Percentiles rank a stretch among this genome's conserved stretches.
phyloP scores from a whole-genome alignment of 1,140 invertebrate genomes.

The Drosophila kanapiae region DNA sequence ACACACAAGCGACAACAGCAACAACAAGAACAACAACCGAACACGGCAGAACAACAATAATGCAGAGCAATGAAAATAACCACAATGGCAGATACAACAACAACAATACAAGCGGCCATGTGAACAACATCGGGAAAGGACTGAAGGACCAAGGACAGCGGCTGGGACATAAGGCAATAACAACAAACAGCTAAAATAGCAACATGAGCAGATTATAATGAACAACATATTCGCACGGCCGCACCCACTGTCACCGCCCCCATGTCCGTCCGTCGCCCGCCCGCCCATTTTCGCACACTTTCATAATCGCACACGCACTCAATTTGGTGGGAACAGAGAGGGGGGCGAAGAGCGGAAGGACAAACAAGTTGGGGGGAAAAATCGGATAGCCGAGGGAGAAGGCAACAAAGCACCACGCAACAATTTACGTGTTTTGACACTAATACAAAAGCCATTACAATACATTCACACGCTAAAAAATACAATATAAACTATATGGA shows the following conservation, averaged over 20 bases:
- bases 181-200: conserved; percentile 82
- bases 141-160: conserved; percentile 19
- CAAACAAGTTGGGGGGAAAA: conserved; percentile 9
- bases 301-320: conserved; percentile 56
- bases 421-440: conserved; percentile 83
- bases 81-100: conserved; percentile 63
- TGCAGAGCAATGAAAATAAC: conserved; percentile 78
- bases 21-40: conserved; percentile 34
- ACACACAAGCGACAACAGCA: conserved; percentile 56
- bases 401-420: conserved; percentile 76
- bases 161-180: conserved; percentile 78
- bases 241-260: conserved; percentile 60
- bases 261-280: conserved; percentile 1
- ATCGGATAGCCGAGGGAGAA: conserved; percentile 12
- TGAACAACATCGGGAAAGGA: conserved; percentile 54
- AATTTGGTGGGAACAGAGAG: neutral
- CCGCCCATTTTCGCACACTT: conserved; percentile 29
- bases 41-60: conserved; percentile 77
- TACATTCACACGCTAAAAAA: conserved; percentile 55
- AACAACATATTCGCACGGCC: conserved; percentile 82
- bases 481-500: too few relatives aligned
- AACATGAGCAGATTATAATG: conserved; percentile 83
- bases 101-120: conserved; percentile 30
- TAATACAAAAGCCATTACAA: conserved; percentile 82
- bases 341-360: neutral